These are phyloP conservation scores for Lagopus leucura DNA, from an alignment of 2,113 vertebrate genomes.

Conservation along the genomic window DNA sequence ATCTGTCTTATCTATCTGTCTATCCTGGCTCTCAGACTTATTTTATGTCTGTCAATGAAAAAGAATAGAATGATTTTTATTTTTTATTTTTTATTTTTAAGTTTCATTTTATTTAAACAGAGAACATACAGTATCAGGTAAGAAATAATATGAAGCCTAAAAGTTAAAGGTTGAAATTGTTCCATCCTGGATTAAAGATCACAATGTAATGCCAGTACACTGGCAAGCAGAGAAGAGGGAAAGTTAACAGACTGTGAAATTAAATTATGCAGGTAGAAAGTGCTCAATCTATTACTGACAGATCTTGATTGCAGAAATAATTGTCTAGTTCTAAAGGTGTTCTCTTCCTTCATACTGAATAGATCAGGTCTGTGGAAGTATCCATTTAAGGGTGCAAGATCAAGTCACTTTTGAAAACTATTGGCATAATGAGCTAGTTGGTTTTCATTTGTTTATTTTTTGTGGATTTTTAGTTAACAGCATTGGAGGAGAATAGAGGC, in stretches of 20 bases:
- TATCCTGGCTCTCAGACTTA: neutral
- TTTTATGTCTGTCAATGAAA: neutral
- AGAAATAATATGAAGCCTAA: neutral
- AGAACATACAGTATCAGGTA: neutral
- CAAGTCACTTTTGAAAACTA: neutral
- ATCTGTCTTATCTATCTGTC: too few relatives aligned
- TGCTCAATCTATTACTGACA: conserved; percentile 38
- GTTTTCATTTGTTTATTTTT: neutral
- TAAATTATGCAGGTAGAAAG: conserved; percentile 65
- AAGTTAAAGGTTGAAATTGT: conserved; percentile 12
- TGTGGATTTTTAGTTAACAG: neutral
- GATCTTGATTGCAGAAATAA: conserved; percentile 64
- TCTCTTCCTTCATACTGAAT: conserved; percentile 4
- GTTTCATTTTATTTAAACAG: neutral
- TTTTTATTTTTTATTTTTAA: neutral
- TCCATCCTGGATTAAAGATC: neutral
- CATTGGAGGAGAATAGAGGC: neutral
- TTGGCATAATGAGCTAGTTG: neutral
- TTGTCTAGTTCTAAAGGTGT: conserved; percentile 23
- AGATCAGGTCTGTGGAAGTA: neutral
- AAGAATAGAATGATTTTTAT: neutral
- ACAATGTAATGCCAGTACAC: neutral
- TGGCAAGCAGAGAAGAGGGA: neutral
- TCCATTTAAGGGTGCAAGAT: neutral
- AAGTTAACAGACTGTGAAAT: conserved; percentile 69